Evolutionary conservation across 2,888 invertebrate genomes (phyloP).

Genomic region (Oxycera nigricornis): DNA sequence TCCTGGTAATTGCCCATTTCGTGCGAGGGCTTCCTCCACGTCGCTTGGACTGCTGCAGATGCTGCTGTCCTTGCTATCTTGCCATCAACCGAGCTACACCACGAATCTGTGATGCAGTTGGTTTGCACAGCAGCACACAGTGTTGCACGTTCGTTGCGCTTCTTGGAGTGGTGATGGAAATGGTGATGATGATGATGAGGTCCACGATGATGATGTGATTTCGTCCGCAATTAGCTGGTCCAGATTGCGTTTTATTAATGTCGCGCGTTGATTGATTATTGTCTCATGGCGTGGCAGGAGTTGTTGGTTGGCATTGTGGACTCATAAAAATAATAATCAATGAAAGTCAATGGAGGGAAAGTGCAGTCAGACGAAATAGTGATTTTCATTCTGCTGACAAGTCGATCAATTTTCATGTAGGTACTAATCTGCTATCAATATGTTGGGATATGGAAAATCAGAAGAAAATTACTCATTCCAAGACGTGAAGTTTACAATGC

Average conservation of each 20-base stretch:
- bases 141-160: not conserved
- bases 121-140: not conserved
- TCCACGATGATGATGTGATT: constrained; percentile 11
- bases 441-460: too few relatives aligned
- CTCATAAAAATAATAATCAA: too few relatives aligned
- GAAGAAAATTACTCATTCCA: too few relatives aligned
- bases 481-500: too few relatives aligned
- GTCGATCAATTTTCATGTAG: too few relatives aligned
- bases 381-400: too few relatives aligned
- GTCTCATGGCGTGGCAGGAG: too few relatives aligned
- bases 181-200: constrained; percentile 25
- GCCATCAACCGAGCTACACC: not conserved
- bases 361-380: too few relatives aligned
- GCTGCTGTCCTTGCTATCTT: not conserved
- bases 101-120: constrained; percentile 2
- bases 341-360: too few relatives aligned
- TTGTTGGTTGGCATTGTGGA: too few relatives aligned
- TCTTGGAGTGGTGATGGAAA: not conserved
- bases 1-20: constrained; percentile 23
- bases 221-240: constrained; percentile 23
- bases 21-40: not conserved
- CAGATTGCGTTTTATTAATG: constrained; percentile 36
- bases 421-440: too few relatives aligned
- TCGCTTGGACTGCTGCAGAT: not conserved
- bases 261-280: constrained; percentile 26